These are phyloP conservation scores for Spheniscus humboldti DNA, from an alignment of 2,797 vertebrate species.

Conservation along the genomic window DNA sequence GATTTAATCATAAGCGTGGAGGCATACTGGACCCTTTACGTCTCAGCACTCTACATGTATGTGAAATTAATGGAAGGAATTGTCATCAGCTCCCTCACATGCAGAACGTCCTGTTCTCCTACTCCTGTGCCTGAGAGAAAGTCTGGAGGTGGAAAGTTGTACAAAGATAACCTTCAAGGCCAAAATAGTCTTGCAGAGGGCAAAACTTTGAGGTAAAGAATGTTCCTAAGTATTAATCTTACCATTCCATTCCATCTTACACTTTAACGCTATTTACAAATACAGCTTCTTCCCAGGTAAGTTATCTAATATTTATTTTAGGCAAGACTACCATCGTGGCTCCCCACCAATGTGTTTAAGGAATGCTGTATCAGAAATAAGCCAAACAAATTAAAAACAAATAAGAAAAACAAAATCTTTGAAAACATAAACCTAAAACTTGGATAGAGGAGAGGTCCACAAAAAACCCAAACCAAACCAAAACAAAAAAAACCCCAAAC, in stretches of 20 bases:
- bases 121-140: not conserved
- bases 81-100: not conserved
- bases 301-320: not conserved
- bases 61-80: not conserved
- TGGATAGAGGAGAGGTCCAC: not conserved
- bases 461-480: no score
- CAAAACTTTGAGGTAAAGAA: not conserved
- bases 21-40: not conserved
- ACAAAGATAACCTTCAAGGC: not conserved
- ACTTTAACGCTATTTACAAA: not conserved
- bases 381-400: not conserved
- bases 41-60: not conserved
- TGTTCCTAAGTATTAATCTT: not conserved
- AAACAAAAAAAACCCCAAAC: no score
- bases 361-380: not conserved
- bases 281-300: not conserved
- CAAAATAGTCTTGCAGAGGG: not conserved
- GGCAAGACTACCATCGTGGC: not conserved
- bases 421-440: not conserved
- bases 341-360: not conserved
- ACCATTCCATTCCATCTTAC: not conserved
- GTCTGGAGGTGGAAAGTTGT: not conserved
- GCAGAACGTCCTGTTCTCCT: not conserved
- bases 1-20: not conserved
- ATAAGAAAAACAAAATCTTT: not conserved